These are phyloP conservation scores for Isoperla grammatica DNA, from an alignment of 2,888 invertebrate species.

Conservation along the genomic window DNA sequence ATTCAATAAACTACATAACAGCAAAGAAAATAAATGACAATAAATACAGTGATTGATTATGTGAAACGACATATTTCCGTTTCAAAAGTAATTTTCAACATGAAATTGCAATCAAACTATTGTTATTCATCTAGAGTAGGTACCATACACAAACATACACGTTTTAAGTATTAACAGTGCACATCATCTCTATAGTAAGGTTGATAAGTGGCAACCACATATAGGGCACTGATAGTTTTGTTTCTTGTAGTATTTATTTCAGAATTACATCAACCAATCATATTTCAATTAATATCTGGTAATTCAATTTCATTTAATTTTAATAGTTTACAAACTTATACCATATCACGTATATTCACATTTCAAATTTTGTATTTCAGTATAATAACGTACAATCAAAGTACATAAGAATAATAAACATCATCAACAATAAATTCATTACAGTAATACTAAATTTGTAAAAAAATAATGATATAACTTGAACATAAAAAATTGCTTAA, in stretches of 20 bases:
- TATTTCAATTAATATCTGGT: not conserved
- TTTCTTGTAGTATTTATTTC: too few relatives aligned
- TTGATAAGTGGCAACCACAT: too few relatives aligned
- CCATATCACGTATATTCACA: too few relatives aligned
- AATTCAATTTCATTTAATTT: not conserved
- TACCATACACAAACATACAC: too few relatives aligned
- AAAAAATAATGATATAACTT: too few relatives aligned
- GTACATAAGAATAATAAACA: not conserved
- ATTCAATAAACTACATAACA: not conserved
- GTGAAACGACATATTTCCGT: not conserved
- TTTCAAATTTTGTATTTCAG: too few relatives aligned
- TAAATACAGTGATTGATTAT: slow-evolving; percentile 2
- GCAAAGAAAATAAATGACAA: slow-evolving; percentile 1
- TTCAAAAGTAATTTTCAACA: not conserved
- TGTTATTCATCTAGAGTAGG: not conserved
- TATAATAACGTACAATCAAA: not conserved
- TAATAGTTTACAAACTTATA: not conserved
- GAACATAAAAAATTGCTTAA: slow-evolving; percentile 1
- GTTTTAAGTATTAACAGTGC: too few relatives aligned
- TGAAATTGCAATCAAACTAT: not conserved
- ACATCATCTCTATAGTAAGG: too few relatives aligned
- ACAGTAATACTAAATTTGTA: not conserved
- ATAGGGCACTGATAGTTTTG: too few relatives aligned
- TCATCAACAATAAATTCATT: slow-evolving; percentile 4
- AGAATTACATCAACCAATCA: too few relatives aligned